Base-by-base conservation (phyloP, 37 sponge, comb jelly and placozoan genomes). In the Cliona cf. orientalis region DNA sequence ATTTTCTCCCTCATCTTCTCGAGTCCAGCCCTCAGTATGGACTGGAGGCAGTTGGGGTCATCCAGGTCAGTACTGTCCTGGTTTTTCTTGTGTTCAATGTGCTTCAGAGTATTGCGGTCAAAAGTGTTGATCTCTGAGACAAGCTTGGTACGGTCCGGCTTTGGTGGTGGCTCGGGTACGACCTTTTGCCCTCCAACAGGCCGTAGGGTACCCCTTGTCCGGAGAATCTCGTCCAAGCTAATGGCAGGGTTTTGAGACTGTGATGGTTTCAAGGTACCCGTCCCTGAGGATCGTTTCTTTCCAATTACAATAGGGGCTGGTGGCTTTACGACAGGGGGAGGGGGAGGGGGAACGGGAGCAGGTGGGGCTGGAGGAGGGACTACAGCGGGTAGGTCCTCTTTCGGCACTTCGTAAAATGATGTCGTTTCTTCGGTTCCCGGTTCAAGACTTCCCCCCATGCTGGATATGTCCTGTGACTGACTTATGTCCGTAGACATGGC, bases 51-150 rank as follows among this genome's bases (percentile, higher is more conserved):
- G 19, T 23, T 57, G 6, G 56, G 64, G 0, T 76, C 71, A 41
- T 29, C 36, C 22, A 14, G 58, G 5, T 4, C 23, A 49, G 42
- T 23, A 58, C n/a, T 40, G 22, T 63, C 17, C 58, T 36, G 12
- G 26, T 4, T 5, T 26, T 5, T 43, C 14, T 42, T 28, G 42
- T 11, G 41, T 28, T 11, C n/a, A 42, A 72, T 32, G 33, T 72
- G 74, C 29, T 71, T 80, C 32, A 86, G 80, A 28, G 42, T 79
- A 0, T 40, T 53, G 0, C 66, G 72, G 2, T 55, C 41, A 31
- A 86, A 86, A 2, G 72, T 72, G 41, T 25, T 65, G 34, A 86
- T 73, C 58, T 86, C 80, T 40, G 25, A 58, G 21, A 86, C 55
- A 0, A 86, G 66, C 33, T 63, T 23, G 21, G n/a, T 65, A 1